Percentiles rank a stretch among this genome's conserved stretches.
phyloP scores from a whole-genome alignment of 1,140 invertebrate species.

The Macrotrachela quadricornifera region DNA sequence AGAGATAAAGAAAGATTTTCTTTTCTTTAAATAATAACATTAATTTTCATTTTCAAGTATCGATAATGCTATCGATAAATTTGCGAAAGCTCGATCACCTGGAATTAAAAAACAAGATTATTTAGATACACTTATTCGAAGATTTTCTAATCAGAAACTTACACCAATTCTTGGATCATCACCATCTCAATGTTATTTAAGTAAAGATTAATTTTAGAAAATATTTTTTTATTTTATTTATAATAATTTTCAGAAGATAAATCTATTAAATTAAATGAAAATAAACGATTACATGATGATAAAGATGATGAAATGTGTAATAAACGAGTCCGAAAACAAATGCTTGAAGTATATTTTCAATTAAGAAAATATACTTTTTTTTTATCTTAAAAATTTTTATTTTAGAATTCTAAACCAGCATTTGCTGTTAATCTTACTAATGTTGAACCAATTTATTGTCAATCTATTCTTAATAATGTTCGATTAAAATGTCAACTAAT shows the following conservation, averaged over 20 bases:
- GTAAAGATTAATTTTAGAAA: background rate
- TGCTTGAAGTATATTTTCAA: background rate
- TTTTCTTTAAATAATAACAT: no score
- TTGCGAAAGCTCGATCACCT: constrained; percentile 33
- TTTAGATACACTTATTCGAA: constrained; percentile 33
- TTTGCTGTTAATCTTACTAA: constrained; percentile 24
- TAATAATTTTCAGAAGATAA: background rate
- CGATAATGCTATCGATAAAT: constrained; percentile 53
- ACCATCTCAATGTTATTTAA: background rate
- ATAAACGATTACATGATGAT: background rate
- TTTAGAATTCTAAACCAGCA: background rate
- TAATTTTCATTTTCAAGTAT: no score
- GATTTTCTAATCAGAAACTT: no score
- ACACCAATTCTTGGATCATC: background rate
- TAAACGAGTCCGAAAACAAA: background rate
- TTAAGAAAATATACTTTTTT: background rate
- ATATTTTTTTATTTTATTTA: background rate
- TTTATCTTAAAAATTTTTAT: background rate
- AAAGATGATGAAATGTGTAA: background rate
- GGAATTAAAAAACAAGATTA: constrained; percentile 51
- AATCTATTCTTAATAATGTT: constrained; percentile 41
- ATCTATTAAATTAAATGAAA: background rate
- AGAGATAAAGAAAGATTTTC: no score
- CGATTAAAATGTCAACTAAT: constrained; percentile 54
- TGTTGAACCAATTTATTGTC: constrained; percentile 22